phyloP scores from a whole-genome alignment of 1,140 invertebrate species.

The Zaprionus vittiger region DNA sequence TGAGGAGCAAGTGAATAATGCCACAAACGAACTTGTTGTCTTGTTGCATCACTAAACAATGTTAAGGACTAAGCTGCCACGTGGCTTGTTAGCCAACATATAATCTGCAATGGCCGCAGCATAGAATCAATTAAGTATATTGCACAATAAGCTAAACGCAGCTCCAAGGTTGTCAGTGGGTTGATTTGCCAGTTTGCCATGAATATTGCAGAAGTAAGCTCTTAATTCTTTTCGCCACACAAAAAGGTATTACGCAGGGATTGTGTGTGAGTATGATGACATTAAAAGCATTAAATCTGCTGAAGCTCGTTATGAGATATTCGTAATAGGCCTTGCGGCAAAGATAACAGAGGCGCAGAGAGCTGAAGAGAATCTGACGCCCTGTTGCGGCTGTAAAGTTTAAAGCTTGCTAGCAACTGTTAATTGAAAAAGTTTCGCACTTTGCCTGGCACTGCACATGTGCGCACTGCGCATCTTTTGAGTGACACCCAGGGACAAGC shows the following conservation, averaged over 20 bases:
- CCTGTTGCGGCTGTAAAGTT: constrained; percentile 53
- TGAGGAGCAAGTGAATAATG: neutral
- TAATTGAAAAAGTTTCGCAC: constrained; percentile 80
- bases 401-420: constrained; percentile 69
- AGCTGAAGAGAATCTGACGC: neutral
- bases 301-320: constrained; percentile 61
- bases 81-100: constrained; percentile 28
- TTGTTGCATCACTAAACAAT: constrained; percentile 34
- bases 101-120: constrained; percentile 21
- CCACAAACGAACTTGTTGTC: constrained; percentile 11
- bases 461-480: constrained; percentile 62
- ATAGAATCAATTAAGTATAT: constrained; percentile 39
- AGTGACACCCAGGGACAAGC: constrained; percentile 53
- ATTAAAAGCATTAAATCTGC: constrained; percentile 69
- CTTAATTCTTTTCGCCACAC: constrained; percentile 69
- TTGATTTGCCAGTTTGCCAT: constrained; percentile 8
- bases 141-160: constrained; percentile 29
- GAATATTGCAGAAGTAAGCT: constrained; percentile 39
- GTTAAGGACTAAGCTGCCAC: constrained; percentile 31
- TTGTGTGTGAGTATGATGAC: constrained; percentile 29
- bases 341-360: constrained; percentile 29
- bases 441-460: constrained; percentile 54
- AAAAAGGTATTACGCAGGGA: constrained; percentile 66
- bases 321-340: constrained; percentile 60
- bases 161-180: neutral